A percentile compares a stretch with the other conserved stretches of the same genome.
Conservation (phyloP, 1,140 invertebrate species). For the Condylostylus longicornis region DNA sequence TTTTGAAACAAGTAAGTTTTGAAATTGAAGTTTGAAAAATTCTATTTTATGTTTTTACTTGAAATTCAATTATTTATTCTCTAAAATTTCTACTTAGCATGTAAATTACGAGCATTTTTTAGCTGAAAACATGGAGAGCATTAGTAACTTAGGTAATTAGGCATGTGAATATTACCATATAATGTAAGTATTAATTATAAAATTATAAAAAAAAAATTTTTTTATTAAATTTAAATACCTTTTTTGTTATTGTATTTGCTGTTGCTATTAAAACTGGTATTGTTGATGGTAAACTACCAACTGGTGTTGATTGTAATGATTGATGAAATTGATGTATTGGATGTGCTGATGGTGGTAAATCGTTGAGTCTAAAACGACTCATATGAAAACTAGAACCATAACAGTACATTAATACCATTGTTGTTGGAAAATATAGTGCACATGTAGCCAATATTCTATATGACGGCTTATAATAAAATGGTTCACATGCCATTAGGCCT, state of each 20-base stretch:
- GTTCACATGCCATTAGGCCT: conserved; percentile 67
- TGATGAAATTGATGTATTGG: conserved; percentile 18
- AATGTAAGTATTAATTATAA: too few species aligned
- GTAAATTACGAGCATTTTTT: too few species aligned
- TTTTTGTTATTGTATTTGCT: conserved; percentile 30
- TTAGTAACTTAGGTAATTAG: too few species aligned
- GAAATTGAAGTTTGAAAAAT: too few species aligned
- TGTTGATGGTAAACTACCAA: conserved; percentile 3
- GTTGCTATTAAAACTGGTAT: conserved; percentile 1
- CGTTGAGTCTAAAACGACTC: conserved; percentile 58
- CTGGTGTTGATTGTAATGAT: conserved; percentile 6
- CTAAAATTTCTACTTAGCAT: too few species aligned
- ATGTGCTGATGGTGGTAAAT: conserved; percentile 31
- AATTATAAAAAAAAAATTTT: too few species aligned
- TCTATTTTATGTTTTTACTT: too few species aligned
- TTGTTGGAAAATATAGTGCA: conserved; percentile 73
- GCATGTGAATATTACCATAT: too few species aligned
- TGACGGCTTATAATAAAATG: conserved; percentile 60
- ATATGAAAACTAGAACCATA: conserved; percentile 77
- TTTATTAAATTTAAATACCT: conserved; percentile 20
- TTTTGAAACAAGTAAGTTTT: too few species aligned
- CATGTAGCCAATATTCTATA: conserved; percentile 66
- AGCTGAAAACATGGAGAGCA: too few species aligned
- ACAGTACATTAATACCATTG: conserved; percentile 80
- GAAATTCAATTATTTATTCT: too few species aligned